phyloP scores from a whole-genome alignment of 2,888 invertebrate species.

The Clitarchus hookeri region DNA sequence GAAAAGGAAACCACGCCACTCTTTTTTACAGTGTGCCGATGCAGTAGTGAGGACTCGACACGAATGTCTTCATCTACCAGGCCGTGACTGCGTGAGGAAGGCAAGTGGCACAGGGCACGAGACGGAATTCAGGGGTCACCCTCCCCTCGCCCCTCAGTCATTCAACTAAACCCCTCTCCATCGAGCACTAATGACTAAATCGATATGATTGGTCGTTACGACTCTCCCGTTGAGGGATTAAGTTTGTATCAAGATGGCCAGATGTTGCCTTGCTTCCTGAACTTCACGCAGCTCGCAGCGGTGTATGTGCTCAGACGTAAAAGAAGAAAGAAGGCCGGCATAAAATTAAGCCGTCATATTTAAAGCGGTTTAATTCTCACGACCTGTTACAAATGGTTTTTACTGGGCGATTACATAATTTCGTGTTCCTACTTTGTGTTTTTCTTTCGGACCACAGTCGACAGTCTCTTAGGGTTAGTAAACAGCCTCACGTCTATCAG shows the following conservation, averaged over 20 bases:
- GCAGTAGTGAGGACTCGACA: not conserved
- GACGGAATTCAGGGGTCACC: not conserved
- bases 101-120: not conserved
- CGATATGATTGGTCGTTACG: conserved; percentile 28
- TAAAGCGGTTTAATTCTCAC: too few relatives aligned
- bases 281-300: not conserved
- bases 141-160: not conserved
- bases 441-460: too few relatives aligned
- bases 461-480: too few relatives aligned
- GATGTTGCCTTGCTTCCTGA: not conserved
- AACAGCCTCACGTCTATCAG: too few relatives aligned
- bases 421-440: too few relatives aligned
- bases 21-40: not conserved
- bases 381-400: too few relatives aligned
- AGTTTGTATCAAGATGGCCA: conserved; percentile 24
- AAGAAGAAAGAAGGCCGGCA: too few relatives aligned
- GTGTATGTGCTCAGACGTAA: too few relatives aligned
- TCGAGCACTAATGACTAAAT: conserved; percentile 29
- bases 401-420: too few relatives aligned
- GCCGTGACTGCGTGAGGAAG: not conserved
- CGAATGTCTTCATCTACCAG: not conserved
- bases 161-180: not conserved
- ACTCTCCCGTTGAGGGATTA: conserved; percentile 6
- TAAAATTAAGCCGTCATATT: too few relatives aligned
- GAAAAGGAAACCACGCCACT: not conserved